Conservation (phyloP, 2,113 vertebrate species). For the Forbesichthys agassizii region DNA sequence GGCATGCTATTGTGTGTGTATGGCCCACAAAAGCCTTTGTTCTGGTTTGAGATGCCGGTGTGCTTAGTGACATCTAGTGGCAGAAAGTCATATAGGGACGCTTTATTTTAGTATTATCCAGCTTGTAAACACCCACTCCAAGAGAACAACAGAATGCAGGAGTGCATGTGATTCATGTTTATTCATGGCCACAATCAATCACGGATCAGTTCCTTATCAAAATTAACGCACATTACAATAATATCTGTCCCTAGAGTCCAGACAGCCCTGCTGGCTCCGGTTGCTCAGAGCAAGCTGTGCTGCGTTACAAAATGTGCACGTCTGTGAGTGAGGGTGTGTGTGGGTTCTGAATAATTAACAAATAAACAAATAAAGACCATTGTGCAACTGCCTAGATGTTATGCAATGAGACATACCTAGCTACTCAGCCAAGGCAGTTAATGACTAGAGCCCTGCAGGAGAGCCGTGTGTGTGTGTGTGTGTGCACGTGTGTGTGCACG, state of each 20-base stretch:
- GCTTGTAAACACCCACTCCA: too few relatives aligned
- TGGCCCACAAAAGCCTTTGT: too few relatives aligned
- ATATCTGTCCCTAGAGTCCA: conserved; percentile 34
- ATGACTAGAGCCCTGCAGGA: conserved; percentile 45
- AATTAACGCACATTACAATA: conserved; percentile 42
- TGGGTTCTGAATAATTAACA: conserved; percentile 23
- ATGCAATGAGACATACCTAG: conserved; percentile 39
- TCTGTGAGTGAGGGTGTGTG: conserved; percentile 6
- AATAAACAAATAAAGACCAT: conserved; percentile 50
- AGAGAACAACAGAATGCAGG: conserved; percentile 21
- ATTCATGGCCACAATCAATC: conserved; percentile 27
- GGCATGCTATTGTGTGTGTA: too few relatives aligned
- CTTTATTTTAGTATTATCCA: too few relatives aligned
- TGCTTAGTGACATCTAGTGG: too few relatives aligned
- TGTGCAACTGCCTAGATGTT: conserved; percentile 70
- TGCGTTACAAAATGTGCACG: conserved; percentile 14
- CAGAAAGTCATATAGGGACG: too few relatives aligned
- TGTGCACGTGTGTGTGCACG: background rate
- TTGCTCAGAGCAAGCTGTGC: conserved; percentile 54
- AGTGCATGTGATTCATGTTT: conserved; percentile 18
- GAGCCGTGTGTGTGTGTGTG: background rate
- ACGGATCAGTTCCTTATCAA: conserved; percentile 38
- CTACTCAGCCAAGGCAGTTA: conserved; percentile 40
- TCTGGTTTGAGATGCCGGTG: too few relatives aligned
- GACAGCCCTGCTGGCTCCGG: conserved; percentile 45